phyloP scores from a whole-genome alignment of 2,888 invertebrate species.

The Prosapia bicincta region DNA sequence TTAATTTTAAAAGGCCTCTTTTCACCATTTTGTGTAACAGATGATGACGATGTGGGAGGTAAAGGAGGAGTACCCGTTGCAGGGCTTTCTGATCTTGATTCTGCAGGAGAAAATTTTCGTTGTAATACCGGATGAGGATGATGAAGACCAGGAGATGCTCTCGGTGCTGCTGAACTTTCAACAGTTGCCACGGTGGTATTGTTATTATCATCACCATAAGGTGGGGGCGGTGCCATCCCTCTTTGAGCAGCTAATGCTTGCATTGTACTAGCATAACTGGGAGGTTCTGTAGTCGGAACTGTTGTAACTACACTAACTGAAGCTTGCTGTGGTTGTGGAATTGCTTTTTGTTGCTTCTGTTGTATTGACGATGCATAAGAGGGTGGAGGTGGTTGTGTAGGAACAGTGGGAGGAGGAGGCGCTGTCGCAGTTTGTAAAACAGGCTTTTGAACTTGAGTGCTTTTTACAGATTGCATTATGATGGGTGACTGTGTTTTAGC shows the following conservation, averaged over 20 bases:
- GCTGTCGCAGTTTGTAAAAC: conserved; percentile 92
- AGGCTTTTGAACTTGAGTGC: conserved; percentile 93
- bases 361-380: conserved; percentile 78
- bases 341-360: conserved; percentile 56
- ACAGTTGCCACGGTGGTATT: conserved; percentile 50
- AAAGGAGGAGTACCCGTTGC: conserved; percentile 49
- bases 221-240: conserved; percentile 49
- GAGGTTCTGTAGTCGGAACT: conserved; percentile 82
- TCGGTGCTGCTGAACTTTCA: conserved; percentile 33
- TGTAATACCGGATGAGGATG: conserved; percentile 50
- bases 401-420: conserved; percentile 65
- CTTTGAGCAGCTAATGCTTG: conserved; percentile 68
- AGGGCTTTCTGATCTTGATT: conserved; percentile 41
- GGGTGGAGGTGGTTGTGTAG: conserved; percentile 66
- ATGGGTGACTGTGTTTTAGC: conserved; percentile 89
- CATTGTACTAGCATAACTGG: conserved; percentile 90
- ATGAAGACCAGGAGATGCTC: conserved; percentile 31
- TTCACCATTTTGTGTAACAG: conserved; percentile 52
- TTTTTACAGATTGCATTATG: conserved; percentile 95
- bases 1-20: conserved; percentile 62
- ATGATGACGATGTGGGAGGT: conserved; percentile 56
- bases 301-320: conserved; percentile 48
- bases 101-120: conserved; percentile 64
- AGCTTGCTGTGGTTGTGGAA: conserved; percentile 47
- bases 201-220: conserved; percentile 39